A percentile compares a stretch with the other conserved stretches of the same genome.
These are phyloP conservation scores for Homalodisca vitripennis DNA, from an alignment of 1,140 invertebrate genomes.

Conservation along the genomic window DNA sequence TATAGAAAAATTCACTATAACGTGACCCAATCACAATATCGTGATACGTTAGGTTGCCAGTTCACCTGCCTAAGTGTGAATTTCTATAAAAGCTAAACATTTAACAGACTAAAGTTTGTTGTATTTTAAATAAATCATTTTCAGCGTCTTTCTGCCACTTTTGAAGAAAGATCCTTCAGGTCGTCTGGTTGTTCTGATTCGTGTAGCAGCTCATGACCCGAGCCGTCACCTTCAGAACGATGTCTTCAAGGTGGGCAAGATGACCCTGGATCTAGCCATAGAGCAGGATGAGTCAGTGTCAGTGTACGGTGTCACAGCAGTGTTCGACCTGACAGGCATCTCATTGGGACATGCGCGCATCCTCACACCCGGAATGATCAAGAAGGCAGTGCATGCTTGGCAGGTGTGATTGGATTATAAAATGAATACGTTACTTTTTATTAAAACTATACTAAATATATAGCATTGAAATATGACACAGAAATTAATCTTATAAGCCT, in stretches of 20 bases:
- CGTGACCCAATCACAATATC: too few relatives aligned
- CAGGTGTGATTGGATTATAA: too few relatives aligned
- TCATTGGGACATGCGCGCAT: conserved; percentile 59
- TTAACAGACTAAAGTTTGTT: too few relatives aligned
- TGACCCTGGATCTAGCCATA: conserved; percentile 51
- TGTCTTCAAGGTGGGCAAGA: conserved; percentile 57
- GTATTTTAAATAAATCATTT: too few relatives aligned
- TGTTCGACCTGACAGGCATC: conserved; percentile 60
- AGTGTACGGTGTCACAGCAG: conserved; percentile 57
- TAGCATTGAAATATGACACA: too few relatives aligned
- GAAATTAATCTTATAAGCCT: too few relatives aligned
- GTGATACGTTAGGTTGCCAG: too few relatives aligned
- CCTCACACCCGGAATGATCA: conserved; percentile 56
- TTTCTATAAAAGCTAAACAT: background rate
- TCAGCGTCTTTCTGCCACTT: conserved; percentile 59
- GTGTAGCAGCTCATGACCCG: conserved; percentile 57
- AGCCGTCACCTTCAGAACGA: conserved; percentile 54
- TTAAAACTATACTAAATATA: too few relatives aligned
- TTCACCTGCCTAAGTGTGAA: background rate
- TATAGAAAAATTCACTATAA: too few relatives aligned
- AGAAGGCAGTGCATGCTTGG: conserved; percentile 61
- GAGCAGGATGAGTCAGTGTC: conserved; percentile 53
- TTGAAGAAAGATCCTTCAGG: conserved; percentile 52
- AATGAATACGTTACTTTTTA: too few relatives aligned
- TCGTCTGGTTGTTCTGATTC: conserved; percentile 56